phyloP scores from a whole-genome alignment of 2,113 vertebrate genomes.

The Otis tarda region DNA sequence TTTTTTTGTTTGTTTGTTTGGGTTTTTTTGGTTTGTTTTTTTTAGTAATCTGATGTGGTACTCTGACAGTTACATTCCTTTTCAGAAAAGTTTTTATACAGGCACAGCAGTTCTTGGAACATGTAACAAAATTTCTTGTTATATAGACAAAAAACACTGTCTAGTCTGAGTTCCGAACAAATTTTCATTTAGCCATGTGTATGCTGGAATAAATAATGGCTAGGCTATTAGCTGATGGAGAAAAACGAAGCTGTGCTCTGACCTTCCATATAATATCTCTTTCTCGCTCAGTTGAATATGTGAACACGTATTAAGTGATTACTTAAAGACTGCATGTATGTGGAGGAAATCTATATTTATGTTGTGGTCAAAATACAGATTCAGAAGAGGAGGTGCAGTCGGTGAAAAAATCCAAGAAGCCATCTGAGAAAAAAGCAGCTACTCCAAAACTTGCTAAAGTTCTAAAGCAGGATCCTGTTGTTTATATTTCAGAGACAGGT shows the following conservation, averaged over 20 bases:
- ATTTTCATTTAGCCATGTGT: neutral
- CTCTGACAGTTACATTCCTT: neutral
- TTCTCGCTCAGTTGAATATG: neutral
- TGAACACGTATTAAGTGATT: neutral
- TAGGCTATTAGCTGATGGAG: neutral
- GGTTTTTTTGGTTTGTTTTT: neutral
- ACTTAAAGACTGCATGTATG: neutral
- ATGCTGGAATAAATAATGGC: neutral
- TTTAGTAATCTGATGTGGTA: neutral
- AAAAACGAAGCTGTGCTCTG: neutral
- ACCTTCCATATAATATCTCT: neutral
- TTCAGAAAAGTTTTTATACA: neutral
- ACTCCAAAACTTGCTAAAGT: slow-evolving; percentile 66
- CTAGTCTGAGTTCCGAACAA: neutral
- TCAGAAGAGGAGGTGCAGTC: slow-evolving; percentile 80
- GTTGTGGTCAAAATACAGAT: slow-evolving; percentile 74
- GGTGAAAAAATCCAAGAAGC: slow-evolving; percentile 75
- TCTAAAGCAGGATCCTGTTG: slow-evolving; percentile 83
- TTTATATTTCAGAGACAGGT: slow-evolving; percentile 96
- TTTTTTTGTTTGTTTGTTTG: no score
- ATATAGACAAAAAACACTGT: neutral
- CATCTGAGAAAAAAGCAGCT: slow-evolving; percentile 72
- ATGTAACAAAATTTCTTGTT: neutral
- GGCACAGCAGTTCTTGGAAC: neutral
- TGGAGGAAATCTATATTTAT: slow-evolving; percentile 10